Base-by-base conservation (phyloP, 2,888 invertebrate species). In the Tenthredo scrophulariae region DNA sequence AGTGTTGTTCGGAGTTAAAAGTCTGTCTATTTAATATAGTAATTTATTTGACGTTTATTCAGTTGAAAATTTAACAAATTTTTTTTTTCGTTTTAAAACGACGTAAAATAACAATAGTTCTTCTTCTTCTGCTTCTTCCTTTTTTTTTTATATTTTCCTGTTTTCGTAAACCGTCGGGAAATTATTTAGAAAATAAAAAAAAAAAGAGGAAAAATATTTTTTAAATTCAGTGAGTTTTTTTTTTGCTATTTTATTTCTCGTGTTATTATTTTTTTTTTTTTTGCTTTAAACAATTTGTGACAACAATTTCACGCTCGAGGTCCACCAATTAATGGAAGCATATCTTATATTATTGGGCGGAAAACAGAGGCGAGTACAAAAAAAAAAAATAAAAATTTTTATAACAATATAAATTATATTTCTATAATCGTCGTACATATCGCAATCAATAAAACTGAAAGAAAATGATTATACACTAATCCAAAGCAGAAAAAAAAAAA, bases 311-410 rank as follows among this genome's bases (percentile, higher is more conserved):
- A 46, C 62, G 84, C 70, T 85, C 82, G 85, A 82, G 85, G 40
- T 22, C 46, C 46, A 29, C 26, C 67, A 50, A 46, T 62, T 72
- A 65, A 50, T 65, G 79, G 82, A 85, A 80, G 43, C 83, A 83
- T 67, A 70, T 50, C 62, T 65, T 46, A 26, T 79, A 40, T 22
- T 40, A 58, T 29, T 70, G 85, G 85, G 85, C 80, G 72, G 15
- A 29, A 85, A 82, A 85, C 37, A 65, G 70, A 85, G 85, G 85
- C 85, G 85, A 85, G 85, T 85, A 82, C 22, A 43, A 18, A 62
- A n/a, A 62, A 15, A 46, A 15, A 15, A 2, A 5, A 40, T 40
- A 43, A 43, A 13, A 46, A 46, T 15, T 58, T 9, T 2, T 40
- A 79, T 58, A 75, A 75, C 54, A 50, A 22, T 65, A 65, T 22